Evolutionary conservation across 2,888 invertebrate species (phyloP), one percentile per base, ranked within the genome.

Genomic region (Tholera decimalis): DNA sequence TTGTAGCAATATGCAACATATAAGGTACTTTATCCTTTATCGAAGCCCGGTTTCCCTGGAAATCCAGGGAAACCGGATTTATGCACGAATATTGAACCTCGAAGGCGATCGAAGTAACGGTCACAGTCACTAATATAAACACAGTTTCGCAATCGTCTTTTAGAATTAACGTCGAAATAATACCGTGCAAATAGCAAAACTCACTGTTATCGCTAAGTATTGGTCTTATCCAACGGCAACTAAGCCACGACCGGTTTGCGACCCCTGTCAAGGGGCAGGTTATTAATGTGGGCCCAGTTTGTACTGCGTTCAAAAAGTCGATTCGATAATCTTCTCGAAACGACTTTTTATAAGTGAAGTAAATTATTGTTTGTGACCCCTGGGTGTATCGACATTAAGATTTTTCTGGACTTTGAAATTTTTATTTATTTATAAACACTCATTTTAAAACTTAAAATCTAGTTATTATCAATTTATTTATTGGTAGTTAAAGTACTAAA

Each of bases 241-340:
- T 51, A 68, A 53, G 61, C 69, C 26, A 44, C 35, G 46, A 44
- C 47, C 43, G 30, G 3, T 24, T 15, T 39, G 41, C 43, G 63
- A 77, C 73, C 73, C 73, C 59, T 77, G 77, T 77, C 73, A 77
- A 60, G 47, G 9, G 47, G 1, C 20, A 18, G 28, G 65, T 77
- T 77, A 73, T 73, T 65, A 77, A 77, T 77, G 73, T 44, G 59
- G 28, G 20, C 44, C 64, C 35, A 15, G 55, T 22, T 56, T 62
- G 70, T 63, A 41, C 58, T n/a, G 33, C 28, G 44, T 28, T 46
- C 59, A 51, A 56, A 39, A 55, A 71, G n/a, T n/a, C n/a, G n/a
- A n/a, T n/a, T n/a, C n/a, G n/a, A n/a, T n/a, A n/a, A n/a, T n/a
- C n/a, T 71, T 77, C 65, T 41, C 72, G 56, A 73, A 77, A 56